Percentiles rank a stretch among this genome's conserved stretches.
Evolutionary conservation across 2,113 vertebrate species (phyloP).

Genomic region (Ammospiza caudacuta): DNA sequence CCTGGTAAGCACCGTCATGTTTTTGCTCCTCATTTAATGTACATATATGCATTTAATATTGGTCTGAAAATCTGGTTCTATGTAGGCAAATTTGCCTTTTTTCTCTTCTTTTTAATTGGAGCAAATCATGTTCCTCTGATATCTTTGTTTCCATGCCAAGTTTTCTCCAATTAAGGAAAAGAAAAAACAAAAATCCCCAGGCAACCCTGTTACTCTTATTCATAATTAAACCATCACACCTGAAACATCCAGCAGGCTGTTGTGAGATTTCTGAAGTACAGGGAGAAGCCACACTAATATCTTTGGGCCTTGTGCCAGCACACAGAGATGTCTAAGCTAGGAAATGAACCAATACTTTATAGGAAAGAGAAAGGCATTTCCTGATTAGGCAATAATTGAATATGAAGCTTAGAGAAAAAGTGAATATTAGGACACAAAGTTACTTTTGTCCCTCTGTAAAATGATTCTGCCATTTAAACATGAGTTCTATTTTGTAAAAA

Average conservation of each 20-base stretch:
- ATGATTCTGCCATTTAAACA: background rate
- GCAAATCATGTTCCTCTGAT: background rate
- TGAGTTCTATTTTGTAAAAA: background rate
- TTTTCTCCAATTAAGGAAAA: background rate
- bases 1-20: too few species aligned
- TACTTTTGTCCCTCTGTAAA: background rate
- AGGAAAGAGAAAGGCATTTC: background rate
- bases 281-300: background rate
- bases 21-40: background rate
- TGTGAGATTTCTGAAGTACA: background rate
- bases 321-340: background rate
- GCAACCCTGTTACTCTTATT: background rate
- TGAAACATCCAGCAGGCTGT: background rate
- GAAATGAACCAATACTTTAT: background rate
- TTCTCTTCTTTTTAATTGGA: background rate
- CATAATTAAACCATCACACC: background rate
- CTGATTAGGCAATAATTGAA: background rate
- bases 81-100: background rate
- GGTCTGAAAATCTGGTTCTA: background rate
- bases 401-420: background rate
- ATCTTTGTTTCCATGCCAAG: background rate
- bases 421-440: background rate
- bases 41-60: background rate
- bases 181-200: background rate
- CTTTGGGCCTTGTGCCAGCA: background rate